Conservation (phyloP, 2,888 invertebrate species). For the Gibbula magus region DNA sequence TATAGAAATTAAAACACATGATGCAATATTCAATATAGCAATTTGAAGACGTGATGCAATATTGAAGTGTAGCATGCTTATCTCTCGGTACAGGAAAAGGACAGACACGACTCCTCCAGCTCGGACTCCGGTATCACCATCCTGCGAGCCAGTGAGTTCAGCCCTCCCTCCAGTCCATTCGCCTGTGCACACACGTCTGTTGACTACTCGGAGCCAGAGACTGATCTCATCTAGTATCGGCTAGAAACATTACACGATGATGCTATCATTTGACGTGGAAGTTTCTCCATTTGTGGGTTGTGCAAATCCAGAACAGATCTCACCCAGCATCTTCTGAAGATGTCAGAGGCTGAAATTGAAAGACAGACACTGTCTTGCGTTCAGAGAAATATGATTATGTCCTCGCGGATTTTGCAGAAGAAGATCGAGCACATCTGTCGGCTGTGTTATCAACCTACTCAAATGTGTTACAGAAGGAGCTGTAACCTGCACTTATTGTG, state of each 20-base stretch:
- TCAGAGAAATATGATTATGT: too few species aligned
- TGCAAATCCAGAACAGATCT: too few species aligned
- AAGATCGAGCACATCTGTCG: too few species aligned
- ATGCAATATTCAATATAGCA: too few species aligned
- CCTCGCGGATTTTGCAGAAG: too few species aligned
- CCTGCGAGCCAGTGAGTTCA: slow-evolving; percentile 48
- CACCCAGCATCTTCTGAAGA: too few species aligned
- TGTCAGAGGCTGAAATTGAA: too few species aligned
- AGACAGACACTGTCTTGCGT: too few species aligned
- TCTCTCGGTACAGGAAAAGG: slow-evolving; percentile 49
- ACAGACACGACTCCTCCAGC: slow-evolving; percentile 68
- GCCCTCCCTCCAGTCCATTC: slow-evolving; percentile 58
- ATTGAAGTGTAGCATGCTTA: slow-evolving; percentile 22
- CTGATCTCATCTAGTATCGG: slow-evolving; percentile 40
- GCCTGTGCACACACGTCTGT: slow-evolving; percentile 41
- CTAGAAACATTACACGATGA: background rate
- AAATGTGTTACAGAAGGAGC: too few species aligned
- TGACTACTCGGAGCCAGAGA: slow-evolving; percentile 44
- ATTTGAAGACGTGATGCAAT: background rate
- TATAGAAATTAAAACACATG: too few species aligned
- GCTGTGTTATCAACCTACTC: too few species aligned
- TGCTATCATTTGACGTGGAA: background rate
- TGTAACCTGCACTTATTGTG: too few species aligned
- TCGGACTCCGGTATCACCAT: slow-evolving; percentile 69
- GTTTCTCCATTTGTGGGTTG: background rate